Evolutionary conservation across 2,797 vertebrate species (phyloP).

Genomic region (Dermochelys coriacea): DNA sequence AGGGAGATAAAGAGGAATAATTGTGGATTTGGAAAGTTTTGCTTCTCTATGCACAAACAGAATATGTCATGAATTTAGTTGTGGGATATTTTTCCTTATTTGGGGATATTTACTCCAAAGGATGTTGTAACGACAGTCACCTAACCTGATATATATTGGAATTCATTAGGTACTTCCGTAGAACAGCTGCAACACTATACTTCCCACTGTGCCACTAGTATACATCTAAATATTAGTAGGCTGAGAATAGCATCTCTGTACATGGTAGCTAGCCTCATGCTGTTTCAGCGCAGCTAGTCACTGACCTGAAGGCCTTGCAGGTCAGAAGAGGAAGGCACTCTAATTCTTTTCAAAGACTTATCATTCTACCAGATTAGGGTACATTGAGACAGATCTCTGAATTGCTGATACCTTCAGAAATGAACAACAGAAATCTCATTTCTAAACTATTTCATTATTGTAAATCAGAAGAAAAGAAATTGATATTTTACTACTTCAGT

Average conservation of each 20-base stretch:
- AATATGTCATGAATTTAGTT: fast-evolving
- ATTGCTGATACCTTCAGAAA: background rate
- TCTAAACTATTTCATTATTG: background rate
- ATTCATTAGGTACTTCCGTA: background rate
- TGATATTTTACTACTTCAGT: background rate
- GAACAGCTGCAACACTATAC: background rate
- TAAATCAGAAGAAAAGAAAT: background rate
- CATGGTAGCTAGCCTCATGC: fast-evolving
- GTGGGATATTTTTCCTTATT: background rate
- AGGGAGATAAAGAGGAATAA: background rate
- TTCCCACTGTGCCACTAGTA: background rate
- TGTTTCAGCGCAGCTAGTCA: background rate
- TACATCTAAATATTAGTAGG: fast-evolving
- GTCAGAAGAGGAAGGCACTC: background rate
- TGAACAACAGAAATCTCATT: background rate
- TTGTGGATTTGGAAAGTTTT: background rate
- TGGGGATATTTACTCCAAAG: background rate
- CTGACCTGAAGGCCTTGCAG: background rate
- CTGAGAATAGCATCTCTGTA: background rate
- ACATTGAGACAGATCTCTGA: fast-evolving
- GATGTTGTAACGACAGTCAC: background rate
- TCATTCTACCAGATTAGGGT: background rate
- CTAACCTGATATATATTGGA: slow-evolving; percentile 29
- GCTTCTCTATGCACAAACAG: background rate
- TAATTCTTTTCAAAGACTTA: background rate